Base-by-base conservation (phyloP, 2,888 invertebrate genomes). In the Sabatieria punctata region DNA sequence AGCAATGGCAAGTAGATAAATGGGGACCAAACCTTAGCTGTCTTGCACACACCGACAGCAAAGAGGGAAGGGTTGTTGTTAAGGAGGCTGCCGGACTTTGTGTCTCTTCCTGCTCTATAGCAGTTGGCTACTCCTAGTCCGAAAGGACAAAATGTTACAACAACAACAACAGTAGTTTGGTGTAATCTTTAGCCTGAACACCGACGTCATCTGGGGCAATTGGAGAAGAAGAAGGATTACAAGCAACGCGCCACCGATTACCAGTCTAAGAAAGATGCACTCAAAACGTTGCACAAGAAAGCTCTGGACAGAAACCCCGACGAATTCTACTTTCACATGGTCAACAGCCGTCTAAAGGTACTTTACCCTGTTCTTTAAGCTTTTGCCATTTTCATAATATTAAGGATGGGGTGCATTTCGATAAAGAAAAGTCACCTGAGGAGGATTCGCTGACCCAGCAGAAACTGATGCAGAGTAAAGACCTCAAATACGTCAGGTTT, bases 251-350 rank as follows among this genome's bases (percentile, higher is more conserved):
- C 64, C 1, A 45, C 51, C 11, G 62, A 61, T 46, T 58, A 56
- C 49, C 55, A 57, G 46, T 50, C 78, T 49, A 91, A 91, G 63
- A 78, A 84, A 47, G 76, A 77, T 48, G 81, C 83, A 0, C 65
- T 97, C 1, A 84, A 83, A 63, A 66, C 81, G 25, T 68, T 97
- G 45, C 77, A 79, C 48, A 80, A 80, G 65, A 76, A 83, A 49
- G 91, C 88, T 0, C 69, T 85, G 22, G 82, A 89, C 63, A 84
- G 80, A 65, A 97, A 97, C 72, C 89, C 91, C 1, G 93, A 97
- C 78, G 97, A 97, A 67, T 97, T 93, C 70, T 85, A 93, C 67
- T 86, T 85, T 71, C 89, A 91, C 64, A 95, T 95, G 93, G 77
- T 88, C 48, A 86, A 85, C 65, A 82, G 88, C 0, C 78, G 78